Percentiles rank a stretch among this genome's conserved stretches.
Conservation (phyloP, 2,797 vertebrate species). For the Eurystomus glaucurus region DNA sequence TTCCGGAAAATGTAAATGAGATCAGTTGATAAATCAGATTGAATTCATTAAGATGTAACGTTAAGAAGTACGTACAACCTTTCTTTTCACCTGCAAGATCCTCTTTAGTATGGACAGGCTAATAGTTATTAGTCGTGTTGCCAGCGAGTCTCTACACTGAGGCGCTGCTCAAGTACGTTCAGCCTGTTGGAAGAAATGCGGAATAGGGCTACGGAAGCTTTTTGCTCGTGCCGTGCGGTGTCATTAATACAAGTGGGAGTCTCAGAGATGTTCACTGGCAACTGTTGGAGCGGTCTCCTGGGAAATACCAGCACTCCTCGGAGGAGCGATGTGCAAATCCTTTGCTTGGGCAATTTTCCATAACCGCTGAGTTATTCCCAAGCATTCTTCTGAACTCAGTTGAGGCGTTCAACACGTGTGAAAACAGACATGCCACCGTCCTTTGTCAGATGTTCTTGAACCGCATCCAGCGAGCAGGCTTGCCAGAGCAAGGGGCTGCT, state of each 20-base stretch:
- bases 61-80: neutral
- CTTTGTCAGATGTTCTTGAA: slow-evolving; percentile 3
- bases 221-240: neutral
- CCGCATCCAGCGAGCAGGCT: neutral
- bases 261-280: neutral
- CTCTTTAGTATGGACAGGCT: neutral
- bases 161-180: neutral
- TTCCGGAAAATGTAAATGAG: neutral
- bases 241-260: neutral
- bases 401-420: neutral
- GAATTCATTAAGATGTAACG: neutral
- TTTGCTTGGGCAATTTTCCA: neutral
- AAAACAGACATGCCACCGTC: neutral
- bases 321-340: neutral
- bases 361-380: neutral
- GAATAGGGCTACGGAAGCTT: neutral
- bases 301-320: neutral
- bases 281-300: neutral
- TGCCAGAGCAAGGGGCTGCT: neutral
- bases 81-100: neutral
- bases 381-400: neutral
- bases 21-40: neutral
- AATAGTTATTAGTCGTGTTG: neutral
- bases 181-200: neutral
- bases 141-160: neutral